Evolutionary conservation across 2,797 vertebrate species (phyloP).

Genomic region (Sebastes wilsoni): DNA sequence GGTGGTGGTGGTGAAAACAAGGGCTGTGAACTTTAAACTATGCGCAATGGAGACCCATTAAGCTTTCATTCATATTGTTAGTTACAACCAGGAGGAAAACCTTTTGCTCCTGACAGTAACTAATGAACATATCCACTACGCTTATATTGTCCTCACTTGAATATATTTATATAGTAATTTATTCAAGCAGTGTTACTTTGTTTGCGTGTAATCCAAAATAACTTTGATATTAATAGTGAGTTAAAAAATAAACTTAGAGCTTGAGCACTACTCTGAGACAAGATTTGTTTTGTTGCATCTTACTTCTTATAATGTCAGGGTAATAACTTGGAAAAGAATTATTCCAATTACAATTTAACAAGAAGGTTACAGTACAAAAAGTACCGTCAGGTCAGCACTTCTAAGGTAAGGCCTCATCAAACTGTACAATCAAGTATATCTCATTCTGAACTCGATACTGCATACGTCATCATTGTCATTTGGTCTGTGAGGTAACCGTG

Average conservation of each 20-base stretch:
- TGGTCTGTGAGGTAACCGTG: neutral
- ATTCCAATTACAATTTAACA: neutral
- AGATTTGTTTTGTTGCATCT: neutral
- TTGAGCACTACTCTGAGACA: neutral
- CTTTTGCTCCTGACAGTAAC: neutral
- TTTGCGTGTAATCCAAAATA: fast-evolving
- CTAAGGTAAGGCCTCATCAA: neutral
- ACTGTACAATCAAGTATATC: neutral
- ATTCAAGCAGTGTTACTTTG: neutral
- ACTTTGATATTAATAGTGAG: neutral
- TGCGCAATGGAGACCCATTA: neutral
- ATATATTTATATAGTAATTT: neutral
- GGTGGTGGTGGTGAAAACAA: conserved; percentile 10
- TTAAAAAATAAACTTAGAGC: neutral
- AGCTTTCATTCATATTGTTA: neutral
- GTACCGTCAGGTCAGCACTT: neutral
- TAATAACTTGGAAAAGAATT: neutral
- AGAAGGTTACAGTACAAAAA: neutral
- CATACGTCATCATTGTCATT: neutral
- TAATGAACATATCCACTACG: neutral
- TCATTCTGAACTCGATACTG: neutral
- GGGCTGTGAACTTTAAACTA: conserved; percentile 50
- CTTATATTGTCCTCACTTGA: neutral
- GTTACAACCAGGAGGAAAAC: neutral
- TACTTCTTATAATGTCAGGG: neutral